These are phyloP conservation scores for Novumbra hubbsi DNA, from an alignment of 2,797 vertebrate species.

Conservation along the genomic window DNA sequence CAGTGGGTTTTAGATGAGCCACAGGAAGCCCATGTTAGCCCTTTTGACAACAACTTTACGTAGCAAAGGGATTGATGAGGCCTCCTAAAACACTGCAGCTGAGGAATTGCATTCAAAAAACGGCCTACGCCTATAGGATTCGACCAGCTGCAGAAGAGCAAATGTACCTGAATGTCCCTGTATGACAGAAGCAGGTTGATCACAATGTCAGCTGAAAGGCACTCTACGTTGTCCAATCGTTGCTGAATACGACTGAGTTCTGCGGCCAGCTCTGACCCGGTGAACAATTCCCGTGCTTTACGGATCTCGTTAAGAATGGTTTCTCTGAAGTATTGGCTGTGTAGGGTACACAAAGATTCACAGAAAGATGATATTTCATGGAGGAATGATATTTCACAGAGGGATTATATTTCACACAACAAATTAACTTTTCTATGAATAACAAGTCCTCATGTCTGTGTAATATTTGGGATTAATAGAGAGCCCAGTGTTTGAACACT, in stretches of 20 bases:
- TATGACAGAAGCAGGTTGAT: conserved; percentile 96
- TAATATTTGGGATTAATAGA: neutral
- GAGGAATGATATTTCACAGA: neutral
- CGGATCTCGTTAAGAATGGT: conserved; percentile 94
- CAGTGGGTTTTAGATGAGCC: neutral
- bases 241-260: conserved; percentile 92
- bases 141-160: neutral
- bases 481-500: neutral
- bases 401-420: neutral
- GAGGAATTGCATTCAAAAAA: neutral
- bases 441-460: neutral
- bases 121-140: neutral
- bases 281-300: conserved; percentile 89
- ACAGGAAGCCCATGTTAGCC: conserved; percentile 18
- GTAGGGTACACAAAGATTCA: neutral
- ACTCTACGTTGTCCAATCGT: conserved; percentile 93
- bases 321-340: conserved; percentile 92
- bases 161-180: conserved; percentile 93
- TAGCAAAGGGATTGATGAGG: neutral
- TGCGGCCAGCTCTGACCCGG: conserved; percentile 84
- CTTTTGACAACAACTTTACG: conserved; percentile 12
- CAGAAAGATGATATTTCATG: neutral
- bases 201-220: conserved; percentile 93
- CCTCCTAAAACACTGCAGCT: neutral
- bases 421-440: neutral